Evolutionary conservation across 2,113 vertebrate genomes (phyloP), one percentile per base, ranked within the genome.

Genomic region (Picathartes gymnocephalus): DNA sequence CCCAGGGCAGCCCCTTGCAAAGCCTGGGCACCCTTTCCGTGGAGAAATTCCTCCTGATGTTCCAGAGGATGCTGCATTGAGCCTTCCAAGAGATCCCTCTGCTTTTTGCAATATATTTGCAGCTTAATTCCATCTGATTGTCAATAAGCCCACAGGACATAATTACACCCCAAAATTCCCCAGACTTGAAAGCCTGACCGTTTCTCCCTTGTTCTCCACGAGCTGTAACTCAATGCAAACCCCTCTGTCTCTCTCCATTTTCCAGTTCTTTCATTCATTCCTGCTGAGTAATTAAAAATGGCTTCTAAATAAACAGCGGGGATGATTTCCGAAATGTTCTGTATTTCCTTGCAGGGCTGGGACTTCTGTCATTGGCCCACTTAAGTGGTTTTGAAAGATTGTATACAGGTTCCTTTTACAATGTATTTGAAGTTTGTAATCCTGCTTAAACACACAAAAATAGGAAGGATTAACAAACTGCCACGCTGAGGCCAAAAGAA

Each of bases 351-450:
- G 95, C 78, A 76, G 91, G 91, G 61, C 88, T 94, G 81, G 69
- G 85, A 70, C 87, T 95, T 95, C 96, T 97, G 96, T 93, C 93
- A 78, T 91, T 94, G 91, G 85, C 92, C 97, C 92, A 9, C 89
- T 94, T 98, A 98, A 99, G 94, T 98, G 98, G 86, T 98, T 98
- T 97, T 98, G 98, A 99, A 98, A 95, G 98, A 78, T 98, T 99
- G 98, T 99, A 97, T 99, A 98, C 97, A 97, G 96, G 98, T 97
- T 99, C 97, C 93, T 98, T 98, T 99, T 98, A 98, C 98, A 97
- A 94, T 91, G 96, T 74, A 97, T 98, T 99, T 99, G 98, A 99
- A 98, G 97, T 98, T 86, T 96, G 84, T 98, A 98, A 98, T 98
- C 97, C 96, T 96, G 92, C 88, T 98, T 97, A 97, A 97, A 97